phyloP scores from a whole-genome alignment of 2,113 vertebrate species.

The Apodemus speciosus region DNA sequence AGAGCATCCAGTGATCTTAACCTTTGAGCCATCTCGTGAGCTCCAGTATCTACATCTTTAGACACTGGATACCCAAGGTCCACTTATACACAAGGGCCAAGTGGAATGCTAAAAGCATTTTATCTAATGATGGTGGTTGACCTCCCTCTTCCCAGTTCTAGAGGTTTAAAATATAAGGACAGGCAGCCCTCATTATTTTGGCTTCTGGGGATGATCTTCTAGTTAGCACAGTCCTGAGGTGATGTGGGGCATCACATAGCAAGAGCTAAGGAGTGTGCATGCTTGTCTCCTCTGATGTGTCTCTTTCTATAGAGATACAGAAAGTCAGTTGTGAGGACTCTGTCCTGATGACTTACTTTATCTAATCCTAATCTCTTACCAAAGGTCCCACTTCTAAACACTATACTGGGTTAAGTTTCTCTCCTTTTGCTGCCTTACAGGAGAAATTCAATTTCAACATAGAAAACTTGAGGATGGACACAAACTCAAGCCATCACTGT shows the following conservation, averaged over 20 bases:
- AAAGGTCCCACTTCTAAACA: background rate
- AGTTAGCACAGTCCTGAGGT: background rate
- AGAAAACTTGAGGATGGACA: background rate
- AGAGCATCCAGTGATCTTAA: background rate
- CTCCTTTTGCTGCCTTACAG: background rate
- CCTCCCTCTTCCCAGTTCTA: background rate
- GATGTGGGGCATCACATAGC: background rate
- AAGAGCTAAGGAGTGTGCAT: background rate
- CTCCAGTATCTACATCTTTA: background rate
- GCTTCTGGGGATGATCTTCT: background rate
- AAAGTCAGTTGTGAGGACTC: background rate
- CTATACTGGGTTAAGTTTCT: background rate
- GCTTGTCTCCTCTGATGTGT: background rate
- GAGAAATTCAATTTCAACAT: background rate
- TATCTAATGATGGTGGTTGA: background rate
- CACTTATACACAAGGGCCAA: background rate
- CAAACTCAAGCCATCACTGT: background rate
- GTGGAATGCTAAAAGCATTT: constrained; percentile 5
- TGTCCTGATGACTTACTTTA: background rate
- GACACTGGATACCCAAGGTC: background rate
- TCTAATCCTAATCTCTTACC: background rate
- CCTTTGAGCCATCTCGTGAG: background rate
- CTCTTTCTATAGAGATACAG: background rate
- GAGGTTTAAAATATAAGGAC: background rate
- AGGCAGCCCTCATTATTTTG: background rate